Percentiles rank a stretch among this genome's conserved stretches.
Conservation (phyloP, 1,140 invertebrate species). For the Bursaphelenchus mucronatus region DNA sequence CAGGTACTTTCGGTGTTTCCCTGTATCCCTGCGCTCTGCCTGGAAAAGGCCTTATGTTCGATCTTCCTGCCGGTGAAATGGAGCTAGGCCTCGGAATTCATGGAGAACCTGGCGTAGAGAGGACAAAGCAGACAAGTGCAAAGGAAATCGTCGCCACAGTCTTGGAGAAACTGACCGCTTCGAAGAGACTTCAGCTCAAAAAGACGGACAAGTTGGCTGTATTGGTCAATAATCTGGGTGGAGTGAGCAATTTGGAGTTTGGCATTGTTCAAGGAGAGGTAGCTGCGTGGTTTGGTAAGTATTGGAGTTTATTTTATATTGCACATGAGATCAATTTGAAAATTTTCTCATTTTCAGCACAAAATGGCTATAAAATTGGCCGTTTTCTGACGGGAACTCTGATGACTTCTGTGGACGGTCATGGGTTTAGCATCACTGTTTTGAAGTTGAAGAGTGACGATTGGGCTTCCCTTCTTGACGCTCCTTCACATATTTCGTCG, state of each 20-base stretch:
- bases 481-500: conserved; percentile 8
- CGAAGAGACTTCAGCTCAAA: conserved; percentile 23
- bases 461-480: conserved; percentile 39
- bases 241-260: conserved; percentile 73
- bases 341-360: conserved; percentile 61
- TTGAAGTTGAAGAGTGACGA: conserved; percentile 64
- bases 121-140: conserved; percentile 65
- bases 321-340: neutral
- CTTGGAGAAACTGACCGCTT: conserved; percentile 35
- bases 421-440: conserved; percentile 73
- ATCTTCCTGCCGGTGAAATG: conserved; percentile 70
- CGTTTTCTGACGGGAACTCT: conserved; percentile 71
- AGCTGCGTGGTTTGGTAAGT: conserved; percentile 63
- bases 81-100: conserved; percentile 75
- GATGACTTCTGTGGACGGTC: conserved; percentile 77
- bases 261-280: conserved; percentile 72
- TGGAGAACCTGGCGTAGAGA: conserved; percentile 75
- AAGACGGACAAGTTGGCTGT: conserved; percentile 67
- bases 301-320: conserved; percentile 7
- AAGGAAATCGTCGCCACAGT: conserved; percentile 35
- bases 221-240: conserved; percentile 77
- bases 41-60: conserved; percentile 68
- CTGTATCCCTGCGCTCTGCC: conserved; percentile 73
- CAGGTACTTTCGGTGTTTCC: conserved; percentile 73
- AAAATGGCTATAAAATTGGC: conserved; percentile 65